Evolutionary conservation across 1,140 invertebrate genomes (phyloP), one percentile per base, ranked within the genome.

Genomic region (Notospermus geniculatus): DNA sequence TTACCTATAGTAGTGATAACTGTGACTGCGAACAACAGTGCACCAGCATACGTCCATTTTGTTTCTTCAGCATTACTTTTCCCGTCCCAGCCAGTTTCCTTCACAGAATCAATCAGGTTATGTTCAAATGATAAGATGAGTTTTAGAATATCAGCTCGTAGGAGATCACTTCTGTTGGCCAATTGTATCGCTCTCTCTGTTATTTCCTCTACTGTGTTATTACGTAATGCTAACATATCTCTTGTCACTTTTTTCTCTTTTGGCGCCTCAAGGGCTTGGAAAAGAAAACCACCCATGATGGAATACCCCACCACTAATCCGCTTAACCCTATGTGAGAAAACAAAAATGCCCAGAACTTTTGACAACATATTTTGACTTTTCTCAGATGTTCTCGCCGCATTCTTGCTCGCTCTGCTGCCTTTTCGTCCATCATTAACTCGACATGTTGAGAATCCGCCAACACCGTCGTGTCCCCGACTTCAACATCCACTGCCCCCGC

Each of bases 311-410:
- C 89, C 50, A 97, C 91, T 17, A 95, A 83, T 56, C 89, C 88
- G 65, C 93, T 90, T 65, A 95, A 90, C 43, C 92, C 92, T 9
- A 95, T 89, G 81, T 95, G 93, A 78, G 90, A 93, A 82, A 95
- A 95, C 80, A 95, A 86, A 82, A 95, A 95, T 11, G 92, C 91
- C 32, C 92, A 86, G 71, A 93, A 89, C 56, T 88, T 84, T n/a
- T 92, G 86, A 68, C 88, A 85, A 78, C 87, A 39, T n/a, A 28
- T 46, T 54, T 65, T 59, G n/a, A 65, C 19, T 53, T 50, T 55
- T 32, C 57, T 36, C 4, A 36, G 4, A 15, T 36, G 32, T 36
- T 36, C 32, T 36, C 32, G 32, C 15, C 32, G 4, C 32, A 36
- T 36, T 36, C 32, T 36, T 36, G 32, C 32, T 36, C 32, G 4